A percentile compares a stretch with the other conserved stretches of the same genome.
Evolutionary conservation across 2,113 vertebrate genomes (phyloP).

Genomic region (Nansenia antarctica): DNA sequence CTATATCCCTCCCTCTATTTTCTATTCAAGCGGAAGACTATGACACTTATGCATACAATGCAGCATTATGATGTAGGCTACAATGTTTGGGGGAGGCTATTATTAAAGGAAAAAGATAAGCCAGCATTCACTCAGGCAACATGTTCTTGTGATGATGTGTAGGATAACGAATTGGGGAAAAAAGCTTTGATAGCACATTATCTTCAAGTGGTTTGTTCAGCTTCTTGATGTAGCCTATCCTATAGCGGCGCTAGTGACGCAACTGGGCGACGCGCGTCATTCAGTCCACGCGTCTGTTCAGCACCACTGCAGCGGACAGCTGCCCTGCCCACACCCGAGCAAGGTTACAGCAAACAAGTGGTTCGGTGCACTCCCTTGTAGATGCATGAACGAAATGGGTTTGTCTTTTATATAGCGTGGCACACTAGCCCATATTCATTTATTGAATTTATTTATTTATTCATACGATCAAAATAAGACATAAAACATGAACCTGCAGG

Average conservation of each 20-base stretch:
- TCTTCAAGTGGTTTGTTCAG: not conserved
- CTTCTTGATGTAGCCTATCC: not conserved
- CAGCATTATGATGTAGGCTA: not conserved
- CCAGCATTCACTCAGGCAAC: not conserved
- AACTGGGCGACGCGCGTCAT: not conserved
- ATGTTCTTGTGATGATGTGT: not conserved
- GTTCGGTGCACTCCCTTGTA: no score
- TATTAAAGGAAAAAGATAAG: not conserved
- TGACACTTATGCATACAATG: no score
- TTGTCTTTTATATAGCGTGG: no score
- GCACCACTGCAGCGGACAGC: slow-evolving; percentile 38
- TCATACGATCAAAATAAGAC: no score
- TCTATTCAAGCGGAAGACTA: slow-evolving; percentile 11
- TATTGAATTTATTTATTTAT: no score
- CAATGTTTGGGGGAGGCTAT: not conserved
- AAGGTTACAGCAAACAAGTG: not conserved
- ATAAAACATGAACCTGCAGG: no score
- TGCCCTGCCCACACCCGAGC: slow-evolving; percentile 4
- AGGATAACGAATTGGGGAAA: not conserved
- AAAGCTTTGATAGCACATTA: not conserved
- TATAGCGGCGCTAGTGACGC: slow-evolving; percentile 15
- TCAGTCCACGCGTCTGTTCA: slow-evolving; percentile 18
- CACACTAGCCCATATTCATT: no score
- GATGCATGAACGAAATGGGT: no score
- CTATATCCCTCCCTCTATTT: not conserved